Evolutionary conservation across 2,113 vertebrate species (phyloP).

Genomic region (Thymallus thymallus): DNA sequence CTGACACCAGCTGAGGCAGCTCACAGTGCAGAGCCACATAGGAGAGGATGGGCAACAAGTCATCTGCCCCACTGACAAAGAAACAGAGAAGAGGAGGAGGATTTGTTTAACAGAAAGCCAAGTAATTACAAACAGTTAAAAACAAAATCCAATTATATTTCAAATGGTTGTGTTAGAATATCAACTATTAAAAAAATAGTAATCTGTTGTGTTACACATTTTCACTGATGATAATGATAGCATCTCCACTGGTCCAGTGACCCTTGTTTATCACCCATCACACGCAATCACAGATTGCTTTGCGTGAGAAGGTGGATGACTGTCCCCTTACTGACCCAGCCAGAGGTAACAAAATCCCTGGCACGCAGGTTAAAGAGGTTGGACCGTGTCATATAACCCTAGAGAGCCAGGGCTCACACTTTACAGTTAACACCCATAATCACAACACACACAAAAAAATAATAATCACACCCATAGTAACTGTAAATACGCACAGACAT

Average conservation of each 20-base stretch:
- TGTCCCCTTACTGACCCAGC: conserved; percentile 15
- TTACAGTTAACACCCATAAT: neutral
- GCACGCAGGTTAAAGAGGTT: conserved; percentile 48
- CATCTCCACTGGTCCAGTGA: conserved; percentile 52
- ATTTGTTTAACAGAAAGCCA: neutral
- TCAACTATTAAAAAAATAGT: conserved; percentile 15
- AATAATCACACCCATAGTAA: neutral
- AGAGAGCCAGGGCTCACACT: neutral
- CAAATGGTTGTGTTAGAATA: conserved; percentile 43
- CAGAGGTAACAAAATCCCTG: conserved; percentile 53
- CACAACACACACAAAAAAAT: neutral
- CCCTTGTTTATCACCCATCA: conserved; percentile 58
- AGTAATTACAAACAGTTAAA: conserved; percentile 3
- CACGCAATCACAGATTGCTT: conserved; percentile 33
- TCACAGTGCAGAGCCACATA: conserved; percentile 85
- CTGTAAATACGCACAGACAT: neutral
- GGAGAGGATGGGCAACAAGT: conserved; percentile 91
- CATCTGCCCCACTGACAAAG: conserved; percentile 84
- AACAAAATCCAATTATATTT: neutral
- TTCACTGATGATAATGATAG: conserved; percentile 42
- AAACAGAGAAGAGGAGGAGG: neutral
- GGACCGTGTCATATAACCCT: conserved; percentile 16
- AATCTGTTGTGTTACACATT: conserved; percentile 38
- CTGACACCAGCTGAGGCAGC: conserved; percentile 87
- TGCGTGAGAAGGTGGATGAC: conserved; percentile 58